Evolutionary conservation across 1,140 invertebrate genomes (phyloP).

Genomic region (Gryllus bimaculatus): DNA sequence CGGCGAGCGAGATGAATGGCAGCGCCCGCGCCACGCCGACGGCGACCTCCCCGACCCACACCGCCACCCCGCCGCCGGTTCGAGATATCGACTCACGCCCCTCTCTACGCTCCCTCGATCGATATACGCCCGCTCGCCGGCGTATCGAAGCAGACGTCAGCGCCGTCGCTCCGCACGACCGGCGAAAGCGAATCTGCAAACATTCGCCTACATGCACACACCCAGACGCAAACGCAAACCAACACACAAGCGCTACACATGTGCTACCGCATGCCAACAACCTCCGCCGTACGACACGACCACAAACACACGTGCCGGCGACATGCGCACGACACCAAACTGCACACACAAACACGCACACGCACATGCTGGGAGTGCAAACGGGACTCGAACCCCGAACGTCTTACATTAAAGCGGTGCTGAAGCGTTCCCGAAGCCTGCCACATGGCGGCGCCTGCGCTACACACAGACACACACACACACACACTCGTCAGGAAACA

Average conservation of each 20-base stretch:
- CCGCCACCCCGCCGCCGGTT: no score
- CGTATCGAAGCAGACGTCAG: no score
- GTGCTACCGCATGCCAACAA: neutral
- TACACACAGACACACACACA: neutral
- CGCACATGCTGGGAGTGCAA: neutral
- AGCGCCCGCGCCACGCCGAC: no score
- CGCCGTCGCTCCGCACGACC: no score
- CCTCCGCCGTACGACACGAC: neutral
- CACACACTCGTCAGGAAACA: neutral
- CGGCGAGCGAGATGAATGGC: no score
- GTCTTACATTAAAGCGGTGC: conserved; percentile 22
- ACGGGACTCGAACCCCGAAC: neutral
- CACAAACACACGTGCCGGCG: neutral
- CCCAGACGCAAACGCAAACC: no score
- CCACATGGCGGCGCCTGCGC: conserved; percentile 7
- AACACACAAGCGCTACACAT: neutral
- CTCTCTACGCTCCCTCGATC: no score
- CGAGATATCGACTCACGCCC: no score
- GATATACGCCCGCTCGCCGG: no score
- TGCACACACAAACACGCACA: neutral
- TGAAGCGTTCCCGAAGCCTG: conserved; percentile 16
- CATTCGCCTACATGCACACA: no score
- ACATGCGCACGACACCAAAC: conserved; percentile 10
- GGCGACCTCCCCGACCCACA: no score
- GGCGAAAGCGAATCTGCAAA: no score